Conservation (phyloP, 1,140 invertebrate genomes). For the Dinoponera quadriceps region DNA sequence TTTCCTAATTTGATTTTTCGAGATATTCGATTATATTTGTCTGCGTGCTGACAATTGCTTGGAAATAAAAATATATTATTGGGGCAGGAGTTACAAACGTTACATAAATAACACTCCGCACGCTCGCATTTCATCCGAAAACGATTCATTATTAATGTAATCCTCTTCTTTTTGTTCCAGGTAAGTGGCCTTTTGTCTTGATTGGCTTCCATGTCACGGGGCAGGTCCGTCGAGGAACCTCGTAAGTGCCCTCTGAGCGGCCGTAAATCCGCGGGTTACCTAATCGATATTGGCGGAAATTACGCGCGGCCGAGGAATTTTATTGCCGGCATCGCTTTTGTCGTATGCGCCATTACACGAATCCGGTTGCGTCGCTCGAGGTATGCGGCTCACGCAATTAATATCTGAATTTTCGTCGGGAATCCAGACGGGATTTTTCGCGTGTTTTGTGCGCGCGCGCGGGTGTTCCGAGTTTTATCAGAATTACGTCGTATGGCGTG, state of each 20-base stretch:
- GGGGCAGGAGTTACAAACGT: not conserved
- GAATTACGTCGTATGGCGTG: constrained; percentile 11
- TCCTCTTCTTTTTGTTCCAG: constrained; percentile 41
- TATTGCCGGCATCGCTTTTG: constrained; percentile 22
- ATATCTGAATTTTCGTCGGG: constrained; percentile 61
- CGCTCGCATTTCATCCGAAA: not conserved
- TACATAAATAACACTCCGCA: not conserved
- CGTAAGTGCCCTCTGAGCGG: constrained; percentile 46
- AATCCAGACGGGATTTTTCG: constrained; percentile 49
- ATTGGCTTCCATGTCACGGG: constrained; percentile 25
- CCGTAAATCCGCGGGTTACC: constrained; percentile 1
- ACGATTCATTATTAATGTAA: constrained; percentile 20
- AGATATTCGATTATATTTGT: not conserved
- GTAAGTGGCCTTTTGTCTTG: constrained; percentile 45
- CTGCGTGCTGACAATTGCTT: too few relatives aligned
- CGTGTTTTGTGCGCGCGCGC: constrained; percentile 28
- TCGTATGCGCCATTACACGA: constrained; percentile 13
- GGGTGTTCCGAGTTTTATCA: constrained; percentile 14
- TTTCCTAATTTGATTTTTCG: not conserved
- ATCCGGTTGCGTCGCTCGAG: not conserved
- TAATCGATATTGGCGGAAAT: constrained; percentile 47
- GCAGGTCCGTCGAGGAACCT: constrained; percentile 8
- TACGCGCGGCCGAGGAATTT: constrained; percentile 47
- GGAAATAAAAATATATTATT: not conserved
- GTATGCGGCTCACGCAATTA: constrained; percentile 28